phyloP scores from a whole-genome alignment of 2,113 vertebrate genomes.

The Cacatua alba region DNA sequence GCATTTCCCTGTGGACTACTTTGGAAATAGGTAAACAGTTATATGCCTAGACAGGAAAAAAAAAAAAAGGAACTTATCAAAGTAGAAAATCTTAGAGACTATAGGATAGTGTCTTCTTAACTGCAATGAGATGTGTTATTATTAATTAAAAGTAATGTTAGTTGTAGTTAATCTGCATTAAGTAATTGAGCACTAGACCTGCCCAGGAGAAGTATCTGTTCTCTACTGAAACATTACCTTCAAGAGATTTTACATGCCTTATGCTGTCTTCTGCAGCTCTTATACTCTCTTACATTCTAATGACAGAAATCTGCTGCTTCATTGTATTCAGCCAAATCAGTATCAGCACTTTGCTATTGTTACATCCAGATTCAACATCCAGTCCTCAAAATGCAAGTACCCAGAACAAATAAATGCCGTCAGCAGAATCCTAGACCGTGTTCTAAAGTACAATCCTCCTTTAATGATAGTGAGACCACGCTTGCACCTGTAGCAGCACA shows the following conservation, averaged over 20 bases:
- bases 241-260: neutral
- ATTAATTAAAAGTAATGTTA: neutral
- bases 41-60: neutral
- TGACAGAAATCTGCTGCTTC: neutral
- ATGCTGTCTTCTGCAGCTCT: neutral
- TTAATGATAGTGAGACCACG: fast-evolving
- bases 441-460: neutral
- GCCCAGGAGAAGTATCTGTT: neutral
- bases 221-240: neutral
- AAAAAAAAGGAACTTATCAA: neutral
- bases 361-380: neutral
- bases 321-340: neutral
- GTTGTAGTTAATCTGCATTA: neutral
- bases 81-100: neutral
- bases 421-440: neutral
- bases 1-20: neutral
- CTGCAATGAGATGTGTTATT: neutral
- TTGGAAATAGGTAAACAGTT: neutral
- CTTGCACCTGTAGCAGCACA: neutral
- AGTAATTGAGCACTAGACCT: neutral
- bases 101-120: neutral
- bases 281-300: neutral
- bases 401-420: neutral
- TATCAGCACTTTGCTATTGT: neutral
- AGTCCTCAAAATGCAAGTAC: neutral